A percentile compares a stretch with the other conserved stretches of the same genome.
These are phyloP conservation scores for Saguinus midas DNA, from an alignment of 2,113 vertebrate species.

Conservation along the genomic window DNA sequence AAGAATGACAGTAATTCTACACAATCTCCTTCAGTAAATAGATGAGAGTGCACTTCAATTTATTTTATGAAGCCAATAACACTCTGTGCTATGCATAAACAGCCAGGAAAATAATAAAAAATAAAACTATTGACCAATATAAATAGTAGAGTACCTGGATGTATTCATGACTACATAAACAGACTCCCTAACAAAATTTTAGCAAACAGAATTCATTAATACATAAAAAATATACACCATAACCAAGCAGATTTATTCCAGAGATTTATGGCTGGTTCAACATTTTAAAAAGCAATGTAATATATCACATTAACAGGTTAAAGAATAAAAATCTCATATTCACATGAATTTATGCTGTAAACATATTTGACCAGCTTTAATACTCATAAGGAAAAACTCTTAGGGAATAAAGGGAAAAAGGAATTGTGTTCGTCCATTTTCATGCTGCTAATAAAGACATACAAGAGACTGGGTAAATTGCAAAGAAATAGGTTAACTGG, in stretches of 20 bases:
- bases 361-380: not conserved
- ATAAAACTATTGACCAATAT: not conserved
- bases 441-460: too few relatives aligned
- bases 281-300: not conserved
- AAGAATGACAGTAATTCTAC: not conserved
- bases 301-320: not conserved
- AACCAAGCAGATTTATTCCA: not conserved
- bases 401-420: not conserved
- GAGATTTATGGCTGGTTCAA: not conserved
- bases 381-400: not conserved
- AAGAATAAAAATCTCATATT: not conserved
- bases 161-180: not conserved
- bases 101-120: not conserved
- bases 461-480: too few relatives aligned
- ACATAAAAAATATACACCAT: not conserved
- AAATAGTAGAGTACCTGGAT: not conserved
- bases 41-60: not conserved
- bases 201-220: not conserved
- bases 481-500: too few relatives aligned
- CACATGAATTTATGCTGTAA: not conserved
- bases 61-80: not conserved
- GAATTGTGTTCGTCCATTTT: too few relatives aligned
- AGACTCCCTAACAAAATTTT: not conserved
- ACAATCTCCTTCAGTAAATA: not conserved
- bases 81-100: not conserved